Percentiles rank a stretch among this genome's conserved stretches.
Conservation (phyloP, 1,140 invertebrate genomes). For the Pseudomyrmex dendroicus region DNA sequence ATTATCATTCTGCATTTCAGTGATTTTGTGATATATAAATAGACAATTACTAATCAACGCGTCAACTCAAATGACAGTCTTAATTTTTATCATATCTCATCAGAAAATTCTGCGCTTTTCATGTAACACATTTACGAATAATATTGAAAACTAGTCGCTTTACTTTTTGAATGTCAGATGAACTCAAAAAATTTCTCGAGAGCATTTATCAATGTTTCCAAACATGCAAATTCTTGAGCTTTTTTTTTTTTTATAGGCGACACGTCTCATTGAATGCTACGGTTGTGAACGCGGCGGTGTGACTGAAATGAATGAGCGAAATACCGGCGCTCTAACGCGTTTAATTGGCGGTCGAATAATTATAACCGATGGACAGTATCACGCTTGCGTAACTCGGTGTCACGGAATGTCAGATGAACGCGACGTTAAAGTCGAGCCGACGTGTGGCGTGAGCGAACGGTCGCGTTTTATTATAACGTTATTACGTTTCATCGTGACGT, state of each 20-base stretch:
- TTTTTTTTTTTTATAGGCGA: conserved; percentile 21
- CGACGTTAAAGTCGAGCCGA: conserved; percentile 53
- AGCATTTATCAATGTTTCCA: not conserved
- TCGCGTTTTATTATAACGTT: conserved; percentile 59
- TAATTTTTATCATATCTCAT: not conserved
- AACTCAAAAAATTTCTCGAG: not conserved
- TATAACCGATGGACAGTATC: conserved; percentile 60
- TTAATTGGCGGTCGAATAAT: conserved; percentile 61
- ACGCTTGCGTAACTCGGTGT: conserved; percentile 57
- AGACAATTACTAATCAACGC: not conserved
- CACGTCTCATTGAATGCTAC: conserved; percentile 6
- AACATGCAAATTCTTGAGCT: not conserved
- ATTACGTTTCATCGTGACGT: conserved; percentile 58
- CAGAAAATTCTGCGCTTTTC: not conserved
- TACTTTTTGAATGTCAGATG: not conserved
- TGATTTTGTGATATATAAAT: not conserved
- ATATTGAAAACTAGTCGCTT: not conserved
- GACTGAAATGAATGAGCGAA: conserved; percentile 44
- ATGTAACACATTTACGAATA: not conserved
- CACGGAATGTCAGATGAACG: conserved; percentile 55
- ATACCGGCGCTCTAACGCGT: conserved; percentile 51
- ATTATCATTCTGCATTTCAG: not conserved
- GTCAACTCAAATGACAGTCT: not conserved
- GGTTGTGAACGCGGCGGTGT: conserved; percentile 7
- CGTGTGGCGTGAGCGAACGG: conserved; percentile 43